phyloP scores from a whole-genome alignment of 2,888 invertebrate species.

The Hedychridium roseum region DNA sequence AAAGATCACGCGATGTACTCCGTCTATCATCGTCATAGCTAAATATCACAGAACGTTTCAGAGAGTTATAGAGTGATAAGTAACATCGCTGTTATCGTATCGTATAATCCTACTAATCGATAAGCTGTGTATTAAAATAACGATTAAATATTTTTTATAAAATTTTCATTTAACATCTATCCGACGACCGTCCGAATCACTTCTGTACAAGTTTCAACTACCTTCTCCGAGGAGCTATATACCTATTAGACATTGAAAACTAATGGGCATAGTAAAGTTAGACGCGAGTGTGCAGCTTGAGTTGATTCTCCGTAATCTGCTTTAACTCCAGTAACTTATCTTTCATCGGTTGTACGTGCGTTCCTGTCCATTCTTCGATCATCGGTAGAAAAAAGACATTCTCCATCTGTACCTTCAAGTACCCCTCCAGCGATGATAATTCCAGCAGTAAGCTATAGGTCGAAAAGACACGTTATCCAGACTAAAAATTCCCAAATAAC shows the following conservation, averaged over 20 bases:
- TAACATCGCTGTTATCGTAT: conserved; percentile 12
- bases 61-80: conserved; percentile 28
- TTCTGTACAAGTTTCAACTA: too few species aligned
- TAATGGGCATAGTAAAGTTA: conserved; percentile 24
- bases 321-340: conserved; percentile 66
- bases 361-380: conserved; percentile 70
- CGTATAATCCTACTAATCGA: conserved; percentile 18
- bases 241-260: too few species aligned
- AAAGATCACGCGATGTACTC: background rate
- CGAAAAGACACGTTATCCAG: background rate
- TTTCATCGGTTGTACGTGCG: conserved; percentile 67
- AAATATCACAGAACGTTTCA: conserved; percentile 39
- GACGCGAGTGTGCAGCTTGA: conserved; percentile 62
- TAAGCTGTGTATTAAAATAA: conserved; percentile 37
- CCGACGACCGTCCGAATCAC: too few species aligned
- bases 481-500: conserved; percentile 3
- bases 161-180: too few species aligned
- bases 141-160: conserved; percentile 29
- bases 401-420: conserved; percentile 66
- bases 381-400: conserved; percentile 69
- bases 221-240: too few species aligned
- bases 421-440: conserved; percentile 66
- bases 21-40: too few species aligned
- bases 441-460: conserved; percentile 65
- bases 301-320: conserved; percentile 66